phyloP scores from a whole-genome alignment of 2,888 invertebrate species.

The Caenorhabditis japonica region DNA sequence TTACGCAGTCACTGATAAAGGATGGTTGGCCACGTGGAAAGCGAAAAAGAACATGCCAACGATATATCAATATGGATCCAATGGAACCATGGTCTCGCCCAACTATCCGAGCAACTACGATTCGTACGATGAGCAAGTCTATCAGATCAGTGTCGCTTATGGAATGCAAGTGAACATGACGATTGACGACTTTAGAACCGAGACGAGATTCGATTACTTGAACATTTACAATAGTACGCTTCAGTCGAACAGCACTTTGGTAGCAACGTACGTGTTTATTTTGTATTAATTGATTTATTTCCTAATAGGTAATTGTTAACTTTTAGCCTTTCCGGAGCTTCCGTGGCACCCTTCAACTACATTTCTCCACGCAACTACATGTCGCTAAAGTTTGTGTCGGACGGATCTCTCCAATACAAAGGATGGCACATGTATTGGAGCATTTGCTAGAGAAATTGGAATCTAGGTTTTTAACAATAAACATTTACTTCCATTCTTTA shows the following conservation, averaged over 20 bases:
- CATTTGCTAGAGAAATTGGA: slow-evolving; percentile 15
- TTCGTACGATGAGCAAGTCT: slow-evolving; percentile 38
- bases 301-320: not conserved
- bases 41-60: slow-evolving; percentile 33
- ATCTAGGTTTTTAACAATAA: not conserved
- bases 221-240: slow-evolving; percentile 34
- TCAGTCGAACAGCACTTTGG: slow-evolving; percentile 12
- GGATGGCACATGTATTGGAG: slow-evolving; percentile 42
- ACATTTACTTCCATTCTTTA: not conserved
- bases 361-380: slow-evolving; percentile 35
- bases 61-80: slow-evolving; percentile 80
- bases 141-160: slow-evolving; percentile 31
- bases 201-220: slow-evolving; percentile 28
- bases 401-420: slow-evolving; percentile 30
- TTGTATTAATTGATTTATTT: not conserved
- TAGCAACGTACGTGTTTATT: slow-evolving; percentile 32
- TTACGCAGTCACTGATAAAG: slow-evolving; percentile 82
- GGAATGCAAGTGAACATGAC: slow-evolving; percentile 44
- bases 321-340: slow-evolving; percentile 39
- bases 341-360: slow-evolving; percentile 34
- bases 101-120: slow-evolving; percentile 89
- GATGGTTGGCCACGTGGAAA: slow-evolving; percentile 83
- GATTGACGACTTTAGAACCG: slow-evolving; percentile 44
- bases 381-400: slow-evolving; percentile 41
- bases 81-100: slow-evolving; percentile 87